A percentile compares a stretch with the other conserved stretches of the same genome.
These are phyloP conservation scores for Sinohyriopsis cumingii DNA, from an alignment of 2,888 invertebrate species.

Conservation along the genomic window DNA sequence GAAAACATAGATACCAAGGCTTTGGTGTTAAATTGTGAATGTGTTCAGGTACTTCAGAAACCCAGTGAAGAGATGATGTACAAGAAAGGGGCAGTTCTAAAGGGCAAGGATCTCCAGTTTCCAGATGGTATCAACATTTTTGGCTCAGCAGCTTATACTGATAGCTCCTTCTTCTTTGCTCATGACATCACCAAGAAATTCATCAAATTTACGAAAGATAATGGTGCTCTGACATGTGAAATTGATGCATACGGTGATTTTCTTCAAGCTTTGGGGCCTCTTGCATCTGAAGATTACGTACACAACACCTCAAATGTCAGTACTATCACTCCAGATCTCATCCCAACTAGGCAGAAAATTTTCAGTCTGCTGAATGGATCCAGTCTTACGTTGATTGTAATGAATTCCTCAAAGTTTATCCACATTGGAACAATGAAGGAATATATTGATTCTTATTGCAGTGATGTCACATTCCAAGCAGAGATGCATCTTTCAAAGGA, in stretches of 20 bases:
- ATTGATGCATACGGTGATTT: conserved; percentile 74
- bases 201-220: conserved; percentile 59
- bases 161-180: conserved; percentile 73
- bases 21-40: conserved; percentile 57
- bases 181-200: conserved; percentile 66
- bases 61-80: conserved; percentile 70
- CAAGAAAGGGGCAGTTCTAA: conserved; percentile 66
- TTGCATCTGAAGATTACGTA: conserved; percentile 63
- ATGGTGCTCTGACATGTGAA: conserved; percentile 69
- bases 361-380: conserved; percentile 62
- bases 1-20: conserved; percentile 38
- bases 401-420: conserved; percentile 71
- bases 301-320: conserved; percentile 62
- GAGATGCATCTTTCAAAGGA: conserved; percentile 57
- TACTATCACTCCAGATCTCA: conserved; percentile 52
- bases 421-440: conserved; percentile 73
- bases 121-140: conserved; percentile 42
- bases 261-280: conserved; percentile 70
- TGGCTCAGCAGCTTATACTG: conserved; percentile 70
- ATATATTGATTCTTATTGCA: conserved; percentile 64
- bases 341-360: conserved; percentile 57
- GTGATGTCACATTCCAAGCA: conserved; percentile 48
- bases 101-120: conserved; percentile 37
- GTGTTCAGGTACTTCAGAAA: conserved; percentile 73
- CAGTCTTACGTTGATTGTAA: conserved; percentile 64